Conservation (phyloP, 2,888 invertebrate species). For the Heterodera filipjevi region DNA sequence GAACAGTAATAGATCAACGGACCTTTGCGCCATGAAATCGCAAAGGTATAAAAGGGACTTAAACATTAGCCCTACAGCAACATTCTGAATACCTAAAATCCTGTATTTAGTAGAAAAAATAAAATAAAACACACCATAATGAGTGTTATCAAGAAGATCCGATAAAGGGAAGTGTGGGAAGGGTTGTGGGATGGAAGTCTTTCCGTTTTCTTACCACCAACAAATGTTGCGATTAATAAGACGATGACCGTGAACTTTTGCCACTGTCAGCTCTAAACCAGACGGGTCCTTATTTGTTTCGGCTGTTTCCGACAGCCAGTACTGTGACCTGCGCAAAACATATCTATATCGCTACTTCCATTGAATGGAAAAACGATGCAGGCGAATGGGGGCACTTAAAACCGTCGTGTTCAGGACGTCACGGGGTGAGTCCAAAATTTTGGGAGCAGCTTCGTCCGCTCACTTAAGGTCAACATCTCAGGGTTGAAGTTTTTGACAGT, state of each 20-base stretch:
- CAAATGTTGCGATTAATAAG: background rate
- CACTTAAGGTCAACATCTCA: background rate
- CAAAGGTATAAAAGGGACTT: no score
- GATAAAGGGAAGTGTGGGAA: constrained; percentile 10
- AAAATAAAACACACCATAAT: no score
- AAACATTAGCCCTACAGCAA: no score
- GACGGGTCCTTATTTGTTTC: constrained; percentile 16
- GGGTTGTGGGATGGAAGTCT: background rate
- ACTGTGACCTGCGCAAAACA: constrained; percentile 10
- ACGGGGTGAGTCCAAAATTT: background rate
- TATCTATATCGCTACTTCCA: background rate
- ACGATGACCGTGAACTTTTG: background rate
- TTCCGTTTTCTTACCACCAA: background rate
- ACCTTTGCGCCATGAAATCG: background rate
- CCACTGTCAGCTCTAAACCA: constrained; percentile 8
- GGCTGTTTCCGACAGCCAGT: constrained; percentile 5
- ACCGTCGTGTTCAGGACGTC: background rate
- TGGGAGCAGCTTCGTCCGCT: background rate
- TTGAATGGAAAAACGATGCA: background rate
- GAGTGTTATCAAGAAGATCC: background rate
- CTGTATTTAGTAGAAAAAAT: no score
- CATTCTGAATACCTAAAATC: no score
- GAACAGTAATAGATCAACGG: background rate
- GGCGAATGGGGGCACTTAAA: background rate
- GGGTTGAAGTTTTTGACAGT: background rate